These are phyloP conservation scores for Monopis laevigella DNA, from an alignment of 2,888 invertebrate genomes.

Conservation along the genomic window DNA sequence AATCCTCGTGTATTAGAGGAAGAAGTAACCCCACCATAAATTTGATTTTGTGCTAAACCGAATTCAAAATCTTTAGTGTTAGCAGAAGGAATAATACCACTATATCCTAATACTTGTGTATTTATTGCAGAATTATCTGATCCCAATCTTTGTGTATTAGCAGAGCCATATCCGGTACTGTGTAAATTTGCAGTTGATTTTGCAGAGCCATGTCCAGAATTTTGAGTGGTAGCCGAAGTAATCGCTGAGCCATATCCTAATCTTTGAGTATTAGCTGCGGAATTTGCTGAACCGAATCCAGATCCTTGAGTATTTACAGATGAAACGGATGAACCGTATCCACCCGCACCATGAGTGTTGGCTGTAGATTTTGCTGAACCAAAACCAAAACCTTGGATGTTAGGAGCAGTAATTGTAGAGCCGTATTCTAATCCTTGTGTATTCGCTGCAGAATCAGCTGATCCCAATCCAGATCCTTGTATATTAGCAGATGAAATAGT, in stretches of 20 bases:
- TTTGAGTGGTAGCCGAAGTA: slow-evolving; percentile 22
- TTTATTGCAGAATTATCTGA: slow-evolving; percentile 26
- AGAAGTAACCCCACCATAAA: slow-evolving; percentile 20
- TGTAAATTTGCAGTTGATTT: slow-evolving; percentile 22
- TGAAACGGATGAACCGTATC: not conserved
- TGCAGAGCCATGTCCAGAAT: slow-evolving; percentile 22
- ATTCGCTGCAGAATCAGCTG: slow-evolving; percentile 31
- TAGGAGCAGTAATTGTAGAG: slow-evolving; percentile 24
- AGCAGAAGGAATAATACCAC: slow-evolving; percentile 28
- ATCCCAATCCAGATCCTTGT: slow-evolving; percentile 26
- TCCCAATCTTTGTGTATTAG: slow-evolving; percentile 1
- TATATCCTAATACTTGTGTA: slow-evolving; percentile 17
- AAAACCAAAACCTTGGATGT: slow-evolving; percentile 27
- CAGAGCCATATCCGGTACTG: slow-evolving; percentile 13
- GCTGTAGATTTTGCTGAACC: slow-evolving; percentile 13
- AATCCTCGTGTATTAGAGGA: slow-evolving; percentile 24
- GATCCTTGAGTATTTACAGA: slow-evolving; percentile 9
- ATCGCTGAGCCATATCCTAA: slow-evolving; percentile 1
- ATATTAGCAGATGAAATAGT: slow-evolving; percentile 30
- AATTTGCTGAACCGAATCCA: slow-evolving; percentile 10
- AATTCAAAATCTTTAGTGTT: slow-evolving; percentile 28
- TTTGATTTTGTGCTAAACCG: slow-evolving; percentile 31
- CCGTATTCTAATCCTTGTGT: slow-evolving; percentile 33
- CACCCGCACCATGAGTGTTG: not conserved
- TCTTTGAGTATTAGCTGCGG: slow-evolving; percentile 5